Evolutionary conservation across 1,140 invertebrate genomes (phyloP), one percentile per base, ranked within the genome.

Genomic region (Drosophila kikkawai): DNA sequence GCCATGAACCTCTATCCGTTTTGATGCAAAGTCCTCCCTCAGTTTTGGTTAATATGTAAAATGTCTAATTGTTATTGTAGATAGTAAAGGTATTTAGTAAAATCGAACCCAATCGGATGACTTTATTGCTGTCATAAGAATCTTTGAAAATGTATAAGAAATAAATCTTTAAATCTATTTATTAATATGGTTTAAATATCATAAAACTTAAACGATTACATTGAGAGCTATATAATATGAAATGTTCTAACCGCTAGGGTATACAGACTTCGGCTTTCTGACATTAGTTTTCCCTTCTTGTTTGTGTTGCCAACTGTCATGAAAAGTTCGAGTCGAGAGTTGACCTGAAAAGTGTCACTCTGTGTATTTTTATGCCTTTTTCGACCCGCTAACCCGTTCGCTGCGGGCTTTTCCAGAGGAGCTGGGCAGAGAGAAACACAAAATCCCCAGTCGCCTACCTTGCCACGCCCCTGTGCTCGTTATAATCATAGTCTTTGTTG

Each of bases 241-340:
- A 9, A 11, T 11, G 17, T 17, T 7, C 41, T 8, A 17, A 19
- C 5, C 22, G 11, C 6, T 13, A 26, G 45, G 47, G 29, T 51
- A 3, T 51, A 7, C 11, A 12, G 11, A 12, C 3, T 34, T 51
- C 50, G 29, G 50, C 0, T 13, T 8, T 12, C 6, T 11, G 5
- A 7, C 2, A n/a, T 7, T 17, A 17, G 29, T 12, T 34, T 34
- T 48, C 7, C n/a, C 2, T 51, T 34, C 29, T 51, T 51, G 29
- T 51, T 78, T 67, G 67, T 84, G 73, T 77, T 84, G 59, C 61
- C 82, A 85, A 85, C 81, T 81, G 82, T 85, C 79, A 82, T 85
- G 65, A 82, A 87, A 85, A 85, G 82, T 82, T 85, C 69, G 65
- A 85, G 75, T 82, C 82, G 75, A 73, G 82, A 82, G 83, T 82